Evolutionary conservation across 2,113 vertebrate genomes (phyloP).

Genomic region (Hippocampus mohnikei): DNA sequence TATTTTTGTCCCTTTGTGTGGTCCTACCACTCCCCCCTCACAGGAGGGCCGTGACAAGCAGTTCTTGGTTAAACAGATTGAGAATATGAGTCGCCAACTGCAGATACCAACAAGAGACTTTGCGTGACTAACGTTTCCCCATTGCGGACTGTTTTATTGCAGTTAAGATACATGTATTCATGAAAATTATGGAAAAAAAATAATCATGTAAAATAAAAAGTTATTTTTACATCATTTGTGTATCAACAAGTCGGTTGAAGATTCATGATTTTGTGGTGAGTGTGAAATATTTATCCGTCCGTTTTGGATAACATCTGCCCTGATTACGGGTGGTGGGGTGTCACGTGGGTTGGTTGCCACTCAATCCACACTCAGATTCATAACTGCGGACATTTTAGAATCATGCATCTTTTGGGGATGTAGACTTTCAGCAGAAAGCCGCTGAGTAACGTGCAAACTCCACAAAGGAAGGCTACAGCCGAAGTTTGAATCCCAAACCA

Average conservation of each 20-base stretch:
- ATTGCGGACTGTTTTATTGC: slow-evolving; percentile 2
- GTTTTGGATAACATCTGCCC: too few species aligned
- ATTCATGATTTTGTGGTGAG: too few species aligned
- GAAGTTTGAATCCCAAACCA: too few species aligned
- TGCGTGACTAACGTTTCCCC: neutral
- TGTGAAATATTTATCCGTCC: too few species aligned
- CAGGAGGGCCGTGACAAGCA: slow-evolving; percentile 74
- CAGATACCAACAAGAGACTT: slow-evolving; percentile 9
- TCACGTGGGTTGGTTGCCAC: too few species aligned
- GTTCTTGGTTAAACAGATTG: slow-evolving; percentile 75
- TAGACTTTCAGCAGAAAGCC: too few species aligned
- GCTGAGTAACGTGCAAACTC: too few species aligned
- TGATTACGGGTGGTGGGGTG: too few species aligned
- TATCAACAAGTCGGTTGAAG: neutral
- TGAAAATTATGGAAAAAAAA: neutral
- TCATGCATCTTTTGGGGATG: too few species aligned
- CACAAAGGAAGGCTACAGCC: too few species aligned
- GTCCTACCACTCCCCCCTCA: neutral
- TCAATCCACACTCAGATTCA: too few species aligned
- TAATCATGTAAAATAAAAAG: neutral
- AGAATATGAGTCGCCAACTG: slow-evolving; percentile 42
- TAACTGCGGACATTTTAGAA: too few species aligned
- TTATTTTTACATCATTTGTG: neutral
- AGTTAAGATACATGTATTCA: neutral
- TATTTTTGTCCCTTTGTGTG: neutral